Percentiles rank a stretch among this genome's conserved stretches.
These are phyloP conservation scores for Halcyon smyrnensis DNA, from an alignment of 2,797 vertebrate species.

Conservation along the genomic window DNA sequence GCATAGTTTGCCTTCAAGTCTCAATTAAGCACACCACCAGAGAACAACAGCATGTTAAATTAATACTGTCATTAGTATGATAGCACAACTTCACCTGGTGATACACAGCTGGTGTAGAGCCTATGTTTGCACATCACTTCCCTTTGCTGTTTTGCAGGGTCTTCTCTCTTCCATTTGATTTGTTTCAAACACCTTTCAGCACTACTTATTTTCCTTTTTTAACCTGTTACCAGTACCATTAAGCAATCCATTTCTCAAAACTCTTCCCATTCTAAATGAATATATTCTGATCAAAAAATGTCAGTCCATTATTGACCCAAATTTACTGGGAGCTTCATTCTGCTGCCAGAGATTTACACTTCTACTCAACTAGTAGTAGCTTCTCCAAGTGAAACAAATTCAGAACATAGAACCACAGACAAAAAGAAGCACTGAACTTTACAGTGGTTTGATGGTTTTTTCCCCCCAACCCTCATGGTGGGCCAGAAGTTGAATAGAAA, in stretches of 20 bases:
- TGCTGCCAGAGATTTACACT: not conserved
- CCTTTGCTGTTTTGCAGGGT: not conserved
- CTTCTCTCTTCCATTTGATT: not conserved
- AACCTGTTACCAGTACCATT: not conserved
- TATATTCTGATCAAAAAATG: not conserved
- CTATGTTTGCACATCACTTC: not conserved
- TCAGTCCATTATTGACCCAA: not conserved
- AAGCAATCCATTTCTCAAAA: not conserved
- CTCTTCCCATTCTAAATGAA: not conserved
- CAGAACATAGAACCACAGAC: not conserved
- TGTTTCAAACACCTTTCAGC: not conserved
- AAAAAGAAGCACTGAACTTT: not conserved
- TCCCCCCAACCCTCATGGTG: fast-evolving
- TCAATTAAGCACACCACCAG: not conserved
- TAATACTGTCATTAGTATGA: not conserved
- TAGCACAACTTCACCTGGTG: not conserved
- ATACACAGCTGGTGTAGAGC: not conserved
- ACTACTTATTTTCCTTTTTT: not conserved
- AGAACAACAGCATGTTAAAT: not conserved
- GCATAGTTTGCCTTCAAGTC: not conserved
- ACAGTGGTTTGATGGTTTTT: not conserved
- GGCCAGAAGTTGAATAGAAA: not conserved
- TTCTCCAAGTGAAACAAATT: not conserved
- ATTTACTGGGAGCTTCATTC: not conserved
- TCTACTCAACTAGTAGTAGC: not conserved